Percentiles rank a stretch among this genome's conserved stretches.
phyloP scores from a whole-genome alignment of 1,140 invertebrate genomes.

The Papilio polyxenes region DNA sequence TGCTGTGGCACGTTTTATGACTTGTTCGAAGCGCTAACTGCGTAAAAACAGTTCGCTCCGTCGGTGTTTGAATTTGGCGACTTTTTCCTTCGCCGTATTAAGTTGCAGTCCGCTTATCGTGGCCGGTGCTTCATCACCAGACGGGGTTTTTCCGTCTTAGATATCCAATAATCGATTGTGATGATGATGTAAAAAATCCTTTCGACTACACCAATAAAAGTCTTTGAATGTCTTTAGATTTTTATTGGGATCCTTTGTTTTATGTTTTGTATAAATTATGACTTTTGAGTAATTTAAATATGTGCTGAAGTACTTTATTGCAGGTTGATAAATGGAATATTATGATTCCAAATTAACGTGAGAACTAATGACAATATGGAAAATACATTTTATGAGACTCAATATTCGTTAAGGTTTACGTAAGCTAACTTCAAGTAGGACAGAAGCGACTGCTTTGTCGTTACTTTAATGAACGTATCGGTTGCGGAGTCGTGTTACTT shows the following conservation, averaged over 20 bases:
- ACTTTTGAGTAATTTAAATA: not conserved
- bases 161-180: conserved; percentile 21
- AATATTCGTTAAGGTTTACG: conserved; percentile 45
- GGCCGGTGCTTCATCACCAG: conserved; percentile 19
- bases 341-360: not conserved
- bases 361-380: not conserved
- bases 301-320: not conserved
- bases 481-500: conserved; percentile 63
- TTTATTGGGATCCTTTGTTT: not conserved
- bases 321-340: not conserved
- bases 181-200: not conserved
- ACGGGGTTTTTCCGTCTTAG: conserved; percentile 10
- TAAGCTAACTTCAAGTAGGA: conserved; percentile 55
- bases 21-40: conserved; percentile 54
- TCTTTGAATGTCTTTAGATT: not conserved
- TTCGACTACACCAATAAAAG: conserved; percentile 23
- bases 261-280: conserved; percentile 1
- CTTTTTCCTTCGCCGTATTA: conserved; percentile 56
- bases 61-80: conserved; percentile 61
- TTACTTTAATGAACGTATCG: conserved; percentile 70
- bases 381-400: not conserved
- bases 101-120: conserved; percentile 48
- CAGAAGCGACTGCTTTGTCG: conserved; percentile 45
- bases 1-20: conserved; percentile 57
- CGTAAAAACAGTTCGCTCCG: conserved; percentile 52